phyloP scores from a whole-genome alignment of 2,797 vertebrate species.

The Pangasius macronema region DNA sequence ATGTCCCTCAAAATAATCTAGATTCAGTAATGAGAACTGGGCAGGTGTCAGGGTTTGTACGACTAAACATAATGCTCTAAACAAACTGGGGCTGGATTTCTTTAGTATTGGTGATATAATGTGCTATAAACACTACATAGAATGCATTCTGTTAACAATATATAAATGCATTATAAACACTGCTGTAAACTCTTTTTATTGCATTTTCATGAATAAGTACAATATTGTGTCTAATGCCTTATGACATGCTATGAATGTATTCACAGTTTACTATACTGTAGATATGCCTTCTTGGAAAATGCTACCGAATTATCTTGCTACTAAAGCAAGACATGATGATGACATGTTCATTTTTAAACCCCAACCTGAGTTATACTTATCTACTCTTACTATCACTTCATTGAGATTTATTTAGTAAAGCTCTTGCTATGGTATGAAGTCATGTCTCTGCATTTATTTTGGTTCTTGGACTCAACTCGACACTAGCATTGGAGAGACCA shows the following conservation, averaged over 20 bases:
- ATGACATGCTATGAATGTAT: background rate
- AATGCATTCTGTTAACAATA: background rate
- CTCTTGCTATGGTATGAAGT: slow-evolving; percentile 29
- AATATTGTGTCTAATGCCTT: background rate
- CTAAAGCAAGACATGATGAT: background rate
- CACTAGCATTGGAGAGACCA: slow-evolving; percentile 17
- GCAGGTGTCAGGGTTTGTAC: background rate
- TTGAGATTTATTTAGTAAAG: slow-evolving; percentile 38
- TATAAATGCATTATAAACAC: background rate
- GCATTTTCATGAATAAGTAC: background rate
- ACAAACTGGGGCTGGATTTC: background rate
- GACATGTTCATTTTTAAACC: slow-evolving; percentile 75
- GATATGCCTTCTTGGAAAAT: background rate
- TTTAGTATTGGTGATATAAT: background rate
- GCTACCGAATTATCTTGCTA: background rate
- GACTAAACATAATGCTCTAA: background rate
- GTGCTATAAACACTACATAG: background rate
- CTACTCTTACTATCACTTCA: slow-evolving; percentile 6
- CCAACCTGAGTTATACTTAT: background rate
- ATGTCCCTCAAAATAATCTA: background rate
- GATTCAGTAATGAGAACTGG: background rate
- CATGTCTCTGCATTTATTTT: slow-evolving; percentile 36
- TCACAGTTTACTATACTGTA: background rate
- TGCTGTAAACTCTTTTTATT: background rate
- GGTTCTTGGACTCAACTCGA: slow-evolving; percentile 16